phyloP scores from a whole-genome alignment of 2,113 vertebrate genomes.

The Raja brachyura region DNA sequence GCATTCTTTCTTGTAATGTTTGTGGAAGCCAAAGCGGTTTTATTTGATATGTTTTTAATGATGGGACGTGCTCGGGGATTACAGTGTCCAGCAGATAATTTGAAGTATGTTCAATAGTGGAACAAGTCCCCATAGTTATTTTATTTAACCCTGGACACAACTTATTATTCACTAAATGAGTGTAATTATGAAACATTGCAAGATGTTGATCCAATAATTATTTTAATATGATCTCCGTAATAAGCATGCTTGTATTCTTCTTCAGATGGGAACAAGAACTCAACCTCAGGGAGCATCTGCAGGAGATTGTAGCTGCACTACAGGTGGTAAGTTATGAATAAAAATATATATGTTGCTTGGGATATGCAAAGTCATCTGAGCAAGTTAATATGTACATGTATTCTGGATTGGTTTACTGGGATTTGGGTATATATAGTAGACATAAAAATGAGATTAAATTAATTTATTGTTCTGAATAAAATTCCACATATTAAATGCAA shows the following conservation, averaged over 20 bases:
- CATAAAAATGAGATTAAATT: neutral
- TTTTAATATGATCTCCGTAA: neutral
- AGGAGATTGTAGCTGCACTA: constrained; percentile 77
- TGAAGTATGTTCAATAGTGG: neutral
- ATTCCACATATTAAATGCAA: neutral
- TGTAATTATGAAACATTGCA: neutral
- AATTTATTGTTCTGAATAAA: neutral
- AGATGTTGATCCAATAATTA: neutral
- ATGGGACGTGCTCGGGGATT: neutral
- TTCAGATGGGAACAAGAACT: constrained; percentile 93
- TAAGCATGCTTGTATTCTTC: constrained; percentile 46
- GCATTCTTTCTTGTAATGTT: neutral
- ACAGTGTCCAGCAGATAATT: neutral
- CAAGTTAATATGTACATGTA: neutral
- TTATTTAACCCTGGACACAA: neutral
- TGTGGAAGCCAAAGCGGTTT: neutral
- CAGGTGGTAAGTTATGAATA: constrained; percentile 67
- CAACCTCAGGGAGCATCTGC: constrained; percentile 74
- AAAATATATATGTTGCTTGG: neutral
- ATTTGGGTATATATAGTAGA: neutral
- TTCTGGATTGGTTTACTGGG: neutral
- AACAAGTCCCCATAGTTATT: neutral
- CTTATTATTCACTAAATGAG: neutral
- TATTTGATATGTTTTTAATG: neutral
- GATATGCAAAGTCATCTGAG: neutral